Evolutionary conservation across 2,888 invertebrate species (phyloP).

Genomic region (Bhutanitis thaidina): DNA sequence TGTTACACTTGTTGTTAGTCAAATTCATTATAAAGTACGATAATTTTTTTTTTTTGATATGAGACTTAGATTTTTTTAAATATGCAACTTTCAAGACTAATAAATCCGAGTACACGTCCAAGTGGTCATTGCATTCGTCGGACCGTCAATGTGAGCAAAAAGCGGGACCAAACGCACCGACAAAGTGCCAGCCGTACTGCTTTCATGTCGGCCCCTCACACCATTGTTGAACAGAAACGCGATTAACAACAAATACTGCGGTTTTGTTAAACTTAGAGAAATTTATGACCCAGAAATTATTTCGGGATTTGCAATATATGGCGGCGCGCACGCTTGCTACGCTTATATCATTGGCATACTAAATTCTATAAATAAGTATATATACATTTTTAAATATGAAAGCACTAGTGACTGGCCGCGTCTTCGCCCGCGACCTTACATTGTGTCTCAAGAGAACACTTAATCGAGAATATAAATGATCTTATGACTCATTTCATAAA

Average conservation of each 20-base stretch:
- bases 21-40: too few species aligned
- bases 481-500: too few species aligned
- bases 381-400: too few species aligned
- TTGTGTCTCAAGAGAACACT: too few species aligned
- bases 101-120: slow-evolving; percentile 23
- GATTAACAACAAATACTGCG: slow-evolving; percentile 58
- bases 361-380: too few species aligned
- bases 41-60: too few species aligned
- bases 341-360: too few species aligned
- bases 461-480: too few species aligned
- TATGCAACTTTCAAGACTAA: slow-evolving; percentile 17
- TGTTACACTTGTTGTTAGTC: too few species aligned
- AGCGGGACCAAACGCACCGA: slow-evolving; percentile 47
- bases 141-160: slow-evolving; percentile 54
- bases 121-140: slow-evolving; percentile 51
- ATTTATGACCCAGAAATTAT: slow-evolving; percentile 4
- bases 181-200: slow-evolving; percentile 48
- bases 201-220: slow-evolving; percentile 37
- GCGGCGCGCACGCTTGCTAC: not conserved
- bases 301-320: slow-evolving; percentile 5
- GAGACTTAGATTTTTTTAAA: too few species aligned
- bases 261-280: slow-evolving; percentile 31
- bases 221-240: slow-evolving; percentile 41
- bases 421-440: too few species aligned
- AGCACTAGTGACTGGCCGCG: too few species aligned